Base-by-base conservation (phyloP, 2,797 vertebrate genomes). In the Coranthus polyacanthus region DNA sequence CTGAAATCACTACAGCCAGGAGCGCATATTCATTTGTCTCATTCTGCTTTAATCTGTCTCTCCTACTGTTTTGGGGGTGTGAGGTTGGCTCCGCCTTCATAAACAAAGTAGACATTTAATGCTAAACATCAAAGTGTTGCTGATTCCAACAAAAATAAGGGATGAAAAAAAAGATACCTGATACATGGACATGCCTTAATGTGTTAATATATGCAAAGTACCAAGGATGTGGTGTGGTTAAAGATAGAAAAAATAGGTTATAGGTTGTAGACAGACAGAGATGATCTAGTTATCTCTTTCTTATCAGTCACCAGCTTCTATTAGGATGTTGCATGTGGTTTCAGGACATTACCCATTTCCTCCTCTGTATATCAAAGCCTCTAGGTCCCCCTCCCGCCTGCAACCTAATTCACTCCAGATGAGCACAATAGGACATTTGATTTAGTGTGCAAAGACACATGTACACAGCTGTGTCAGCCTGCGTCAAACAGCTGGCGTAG, bases 381-480 rank as follows among this genome's bases (percentile, higher is more conserved):
- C 24, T 3, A 79, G 58, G 45, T 66, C 67, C 82, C 82, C 79
- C 58, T 69, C 81, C 85, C 70, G 78, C 77, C 67, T 44, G 45
- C 51, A 43, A 54, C 62, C 85, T 92, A 93, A 93, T 91, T 90
- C 84, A 81, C 68, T 91, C 90, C 92, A 93, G 91, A 93, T 91
- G 91, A 92, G 84, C 91, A 92, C 91, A 92, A 92, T 88, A 88
- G 91, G 90, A 92, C 88, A 82, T 93, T 92, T 93, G 91, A 92
- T 92, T 91, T 91, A 89, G 91, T 89, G 84, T 78, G 76, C 87
- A 80, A 79, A 93, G 88, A 93, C 85, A 91, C 90, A 88, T 90
- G 91, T 90, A 90, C 89, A 91, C 90, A 92, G 91, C 92, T 90
- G 90, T 81, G 85, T 92, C 87, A 82, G 89, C 64, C 78, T 79